phyloP scores from a whole-genome alignment of 2,113 vertebrate genomes.

The Martes martes region DNA sequence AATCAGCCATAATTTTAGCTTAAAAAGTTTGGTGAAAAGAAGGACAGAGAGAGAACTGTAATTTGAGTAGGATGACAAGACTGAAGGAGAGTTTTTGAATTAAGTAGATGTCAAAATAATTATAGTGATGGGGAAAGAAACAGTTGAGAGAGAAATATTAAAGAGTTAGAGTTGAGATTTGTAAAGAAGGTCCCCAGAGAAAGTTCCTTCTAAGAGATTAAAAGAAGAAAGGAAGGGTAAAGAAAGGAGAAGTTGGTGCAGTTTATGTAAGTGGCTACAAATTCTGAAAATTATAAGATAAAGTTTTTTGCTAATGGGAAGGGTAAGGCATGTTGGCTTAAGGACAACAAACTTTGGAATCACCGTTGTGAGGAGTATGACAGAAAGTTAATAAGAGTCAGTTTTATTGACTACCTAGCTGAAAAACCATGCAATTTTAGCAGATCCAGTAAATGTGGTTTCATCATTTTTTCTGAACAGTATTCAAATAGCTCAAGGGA shows the following conservation, averaged over 20 bases:
- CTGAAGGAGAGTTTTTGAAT: not conserved
- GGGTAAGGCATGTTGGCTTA: not conserved
- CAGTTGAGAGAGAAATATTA: not conserved
- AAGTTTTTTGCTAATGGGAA: not conserved
- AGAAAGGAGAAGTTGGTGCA: not conserved
- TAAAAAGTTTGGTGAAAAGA: constrained; percentile 11
- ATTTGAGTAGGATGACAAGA: constrained; percentile 10
- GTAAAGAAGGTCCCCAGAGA: not conserved
- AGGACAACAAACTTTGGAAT: constrained; percentile 30
- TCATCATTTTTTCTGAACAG: constrained; percentile 23
- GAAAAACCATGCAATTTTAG: constrained; percentile 3
- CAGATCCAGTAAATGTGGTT: not conserved
- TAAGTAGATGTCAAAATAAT: not conserved
- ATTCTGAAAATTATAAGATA: not conserved
- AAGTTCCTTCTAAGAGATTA: constrained; percentile 6
- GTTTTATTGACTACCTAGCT: not conserved
- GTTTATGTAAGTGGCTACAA: not conserved
- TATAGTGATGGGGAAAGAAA: not conserved
- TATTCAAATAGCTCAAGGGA: not conserved
- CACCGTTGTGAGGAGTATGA: not conserved
- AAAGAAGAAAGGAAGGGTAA: not conserved
- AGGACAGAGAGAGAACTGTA: not conserved
- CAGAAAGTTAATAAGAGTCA: not conserved
- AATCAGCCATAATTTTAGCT: not conserved
- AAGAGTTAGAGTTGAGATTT: not conserved